phyloP scores from a whole-genome alignment of 23 tunicate genomes.

The Styela plicata region DNA sequence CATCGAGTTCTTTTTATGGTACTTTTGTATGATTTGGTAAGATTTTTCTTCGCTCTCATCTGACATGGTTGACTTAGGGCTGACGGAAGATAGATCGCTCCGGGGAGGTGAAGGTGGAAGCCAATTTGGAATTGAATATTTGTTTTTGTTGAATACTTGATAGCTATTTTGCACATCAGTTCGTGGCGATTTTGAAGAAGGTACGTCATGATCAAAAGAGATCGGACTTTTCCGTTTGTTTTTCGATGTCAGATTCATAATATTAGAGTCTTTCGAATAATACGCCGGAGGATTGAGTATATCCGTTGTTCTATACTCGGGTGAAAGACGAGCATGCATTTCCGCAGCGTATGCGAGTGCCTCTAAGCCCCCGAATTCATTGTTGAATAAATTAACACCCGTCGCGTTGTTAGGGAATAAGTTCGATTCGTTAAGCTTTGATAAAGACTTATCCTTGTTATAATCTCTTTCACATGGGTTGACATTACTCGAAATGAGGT shows the following conservation, averaged over 20 bases:
- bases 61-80: constrained; percentile 8
- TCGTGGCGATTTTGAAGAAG: neutral
- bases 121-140: neutral
- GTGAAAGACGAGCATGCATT: constrained; percentile 11
- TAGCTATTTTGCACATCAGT: neutral
- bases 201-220: neutral
- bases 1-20: neutral
- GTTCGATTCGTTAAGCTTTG: neutral
- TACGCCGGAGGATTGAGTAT: neutral
- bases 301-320: neutral
- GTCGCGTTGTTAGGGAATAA: neutral
- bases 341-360: constrained; percentile 34
- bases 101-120: constrained; percentile 30
- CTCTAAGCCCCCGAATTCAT: constrained; percentile 14
- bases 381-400: neutral
- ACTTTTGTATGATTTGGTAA: neutral
- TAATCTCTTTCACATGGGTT: neutral
- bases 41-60: constrained; percentile 11
- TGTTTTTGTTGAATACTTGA: neutral
- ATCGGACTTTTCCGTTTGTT: neutral
- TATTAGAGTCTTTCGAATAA: neutral
- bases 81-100: constrained; percentile 15
- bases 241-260: neutral
- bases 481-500: neutral
- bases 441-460: neutral